Evolutionary conservation across 2,888 invertebrate genomes (phyloP).

Genomic region (Epinotia bilunana): DNA sequence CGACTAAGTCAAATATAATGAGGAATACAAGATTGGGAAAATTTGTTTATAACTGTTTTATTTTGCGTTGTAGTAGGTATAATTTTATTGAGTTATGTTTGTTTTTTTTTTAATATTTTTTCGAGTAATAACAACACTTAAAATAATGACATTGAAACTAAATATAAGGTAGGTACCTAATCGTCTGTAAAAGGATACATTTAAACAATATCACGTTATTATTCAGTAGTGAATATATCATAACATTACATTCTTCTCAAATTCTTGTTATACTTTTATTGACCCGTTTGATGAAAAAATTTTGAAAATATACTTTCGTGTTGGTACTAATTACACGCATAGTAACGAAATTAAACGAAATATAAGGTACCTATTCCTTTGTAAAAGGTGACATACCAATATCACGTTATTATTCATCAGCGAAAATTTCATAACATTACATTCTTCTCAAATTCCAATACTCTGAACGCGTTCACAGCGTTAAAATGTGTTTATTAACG

Average conservation of each 20-base stretch:
- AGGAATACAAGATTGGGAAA: no score
- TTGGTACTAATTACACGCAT: no score
- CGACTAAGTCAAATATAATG: no score
- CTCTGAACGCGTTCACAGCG: constrained; percentile 16
- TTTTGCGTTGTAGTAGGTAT: no score
- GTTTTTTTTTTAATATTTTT: no score
- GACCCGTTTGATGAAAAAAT: no score
- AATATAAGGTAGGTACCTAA: background rate
- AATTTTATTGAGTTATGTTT: no score
- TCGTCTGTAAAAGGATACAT: background rate
- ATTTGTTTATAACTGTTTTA: no score
- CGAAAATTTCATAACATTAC: constrained; percentile 34
- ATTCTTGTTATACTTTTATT: constrained; percentile 1
- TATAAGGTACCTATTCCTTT: no score
- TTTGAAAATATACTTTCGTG: no score
- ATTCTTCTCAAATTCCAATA: constrained; percentile 35
- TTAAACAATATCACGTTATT: background rate
- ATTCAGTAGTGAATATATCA: constrained; percentile 27
- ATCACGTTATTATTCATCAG: constrained; percentile 5
- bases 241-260: constrained; percentile 23
- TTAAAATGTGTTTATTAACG: constrained; percentile 40
- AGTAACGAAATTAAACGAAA: no score
- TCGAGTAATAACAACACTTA: no score
- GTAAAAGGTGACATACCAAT: background rate
- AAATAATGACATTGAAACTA: background rate